Base-by-base conservation (phyloP, 2,113 vertebrate species). In the Nettapus auritus region DNA sequence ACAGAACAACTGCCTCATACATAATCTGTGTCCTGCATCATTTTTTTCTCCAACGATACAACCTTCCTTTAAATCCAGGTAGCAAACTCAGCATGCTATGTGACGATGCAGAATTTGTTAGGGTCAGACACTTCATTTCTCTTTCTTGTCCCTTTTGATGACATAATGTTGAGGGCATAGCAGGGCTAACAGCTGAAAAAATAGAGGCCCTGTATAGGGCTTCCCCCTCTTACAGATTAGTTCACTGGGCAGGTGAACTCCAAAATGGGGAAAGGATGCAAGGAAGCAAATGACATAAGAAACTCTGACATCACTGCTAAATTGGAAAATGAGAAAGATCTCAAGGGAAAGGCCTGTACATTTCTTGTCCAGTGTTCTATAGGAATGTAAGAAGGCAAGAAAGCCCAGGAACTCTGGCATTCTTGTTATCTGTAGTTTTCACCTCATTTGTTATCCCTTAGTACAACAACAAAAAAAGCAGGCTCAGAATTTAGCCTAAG, bases 21-120 rank as follows among this genome's bases (percentile, higher is more conserved):
- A 0, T 17, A 29, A 11, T 36, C 42, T 59, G 16, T 33, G 21
- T 22, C 28, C n/a, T 11, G 1, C 10, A 18, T 69, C 0, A 23
- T 50, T 50, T 50, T 50, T 50, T 50, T 48, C 21, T 21, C 48
- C 48, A 25, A 50, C 13, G 11, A 50, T 50, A 23, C 11, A 6
- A 50, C 22, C 6, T 23, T 50, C 48, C 22, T 50, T 50, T 50
- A 23, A 89, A 71, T 46, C 23, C 46, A 63, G 46, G 25, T 46
- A 70, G 40, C 23, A 80, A 29, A 44, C 15, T 57, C 4, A 6
- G 3, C 34, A 5, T 1, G 4, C 36, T 28, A 31, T 8, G 1
- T 8, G 38, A 56, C 34, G 17, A 28, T 68, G 34, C 44, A 25
- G n/a, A 48, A 9, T 74, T 82, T 80, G 3, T 73, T 36, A 42